Conservation (phyloP, 2,113 vertebrate species). For the Centropristis striata region DNA sequence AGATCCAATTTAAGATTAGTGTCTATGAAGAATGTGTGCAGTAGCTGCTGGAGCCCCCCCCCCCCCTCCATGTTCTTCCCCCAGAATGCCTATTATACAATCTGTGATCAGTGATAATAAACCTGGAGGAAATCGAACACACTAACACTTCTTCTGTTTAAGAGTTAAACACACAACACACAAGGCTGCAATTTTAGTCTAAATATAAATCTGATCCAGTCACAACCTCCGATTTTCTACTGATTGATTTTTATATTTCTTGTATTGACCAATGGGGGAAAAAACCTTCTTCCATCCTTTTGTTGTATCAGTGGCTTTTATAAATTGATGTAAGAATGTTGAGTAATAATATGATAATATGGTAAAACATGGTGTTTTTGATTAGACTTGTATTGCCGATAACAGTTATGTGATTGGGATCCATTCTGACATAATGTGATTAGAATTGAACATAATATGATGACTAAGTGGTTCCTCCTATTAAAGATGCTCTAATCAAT, state of each 20-base stretch:
- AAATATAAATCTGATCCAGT: not conserved
- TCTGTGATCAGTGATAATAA: slow-evolving; percentile 64
- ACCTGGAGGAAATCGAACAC: slow-evolving; percentile 33
- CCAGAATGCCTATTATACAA: slow-evolving; percentile 55
- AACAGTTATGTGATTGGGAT: not conserved
- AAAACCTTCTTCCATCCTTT: not conserved
- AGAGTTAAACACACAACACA: slow-evolving; percentile 11
- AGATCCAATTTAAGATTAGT: slow-evolving; percentile 86
- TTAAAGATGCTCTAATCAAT: slow-evolving; percentile 1
- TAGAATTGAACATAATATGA: not conserved
- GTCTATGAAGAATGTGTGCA: slow-evolving; percentile 80
- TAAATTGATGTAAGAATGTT: not conserved
- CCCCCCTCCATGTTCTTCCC: not conserved
- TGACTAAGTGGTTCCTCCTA: not conserved
- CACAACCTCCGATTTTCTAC: not conserved
- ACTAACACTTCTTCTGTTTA: slow-evolving; percentile 4
- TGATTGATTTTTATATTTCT: slow-evolving; percentile 3
- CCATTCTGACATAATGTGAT: not conserved
- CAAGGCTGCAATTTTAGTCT: not conserved
- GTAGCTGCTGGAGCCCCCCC: slow-evolving; percentile 10
- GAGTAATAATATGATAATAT: not conserved
- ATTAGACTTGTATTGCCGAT: not conserved
- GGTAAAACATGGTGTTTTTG: not conserved
- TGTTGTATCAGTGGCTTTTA: not conserved
- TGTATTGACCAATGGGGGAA: slow-evolving; percentile 9